Conservation (phyloP, 2,113 vertebrate genomes). For the Lanius collurio region DNA sequence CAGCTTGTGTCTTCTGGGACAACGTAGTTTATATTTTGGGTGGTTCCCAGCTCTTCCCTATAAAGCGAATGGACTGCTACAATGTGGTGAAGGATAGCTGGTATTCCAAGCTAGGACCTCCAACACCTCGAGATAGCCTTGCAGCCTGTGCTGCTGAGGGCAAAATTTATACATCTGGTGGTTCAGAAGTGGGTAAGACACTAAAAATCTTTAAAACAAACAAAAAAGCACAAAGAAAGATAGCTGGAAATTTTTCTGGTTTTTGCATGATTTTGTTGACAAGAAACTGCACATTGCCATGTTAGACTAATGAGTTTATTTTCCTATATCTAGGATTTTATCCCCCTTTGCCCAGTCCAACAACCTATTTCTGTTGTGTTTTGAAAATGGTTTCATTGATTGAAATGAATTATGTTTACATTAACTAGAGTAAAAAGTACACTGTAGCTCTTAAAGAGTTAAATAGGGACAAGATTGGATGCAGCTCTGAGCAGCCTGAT, state of each 20-base stretch:
- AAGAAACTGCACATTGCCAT: conserved; percentile 36
- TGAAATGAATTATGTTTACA: neutral
- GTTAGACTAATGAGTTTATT: conserved; percentile 20
- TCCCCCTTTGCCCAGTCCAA: neutral
- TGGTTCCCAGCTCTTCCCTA: conserved; percentile 96
- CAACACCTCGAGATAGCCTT: conserved; percentile 93
- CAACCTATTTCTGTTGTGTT: neutral
- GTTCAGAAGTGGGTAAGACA: conserved; percentile 95
- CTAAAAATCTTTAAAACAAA: conserved; percentile 67
- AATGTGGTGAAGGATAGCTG: conserved; percentile 98
- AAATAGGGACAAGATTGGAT: neutral
- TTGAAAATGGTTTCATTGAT: neutral
- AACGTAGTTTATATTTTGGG: conserved; percentile 98
- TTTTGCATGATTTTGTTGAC: conserved; percentile 61
- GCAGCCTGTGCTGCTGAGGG: conserved; percentile 94
- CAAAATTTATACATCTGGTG: conserved; percentile 97
- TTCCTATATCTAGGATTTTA: neutral
- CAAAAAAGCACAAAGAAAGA: conserved; percentile 38
- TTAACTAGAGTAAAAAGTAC: neutral
- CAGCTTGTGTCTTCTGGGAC: conserved; percentile 96
- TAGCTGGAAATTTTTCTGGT: conserved; percentile 13
- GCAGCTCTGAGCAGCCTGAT: neutral
- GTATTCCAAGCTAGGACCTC: conserved; percentile 97
- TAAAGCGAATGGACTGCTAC: conserved; percentile 99
- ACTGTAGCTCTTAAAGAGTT: neutral